Evolutionary conservation across 1,140 invertebrate species (phyloP).

Genomic region (Bombus pascuorum): DNA sequence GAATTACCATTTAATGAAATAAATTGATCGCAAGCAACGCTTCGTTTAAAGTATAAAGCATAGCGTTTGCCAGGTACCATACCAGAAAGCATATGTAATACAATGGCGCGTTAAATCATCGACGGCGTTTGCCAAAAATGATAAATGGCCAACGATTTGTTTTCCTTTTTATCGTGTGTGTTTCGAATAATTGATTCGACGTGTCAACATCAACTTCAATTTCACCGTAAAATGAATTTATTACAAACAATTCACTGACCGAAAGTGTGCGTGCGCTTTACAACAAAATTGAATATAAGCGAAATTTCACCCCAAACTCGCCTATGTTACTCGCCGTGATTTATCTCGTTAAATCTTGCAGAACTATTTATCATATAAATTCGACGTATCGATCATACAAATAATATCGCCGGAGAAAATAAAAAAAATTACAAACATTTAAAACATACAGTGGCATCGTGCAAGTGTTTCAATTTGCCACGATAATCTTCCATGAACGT

Average conservation of each 20-base stretch:
- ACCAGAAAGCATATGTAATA: not conserved
- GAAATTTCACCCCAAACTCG: not conserved
- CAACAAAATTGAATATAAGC: not conserved
- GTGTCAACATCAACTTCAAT: slow-evolving; percentile 8
- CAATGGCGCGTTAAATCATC: not conserved
- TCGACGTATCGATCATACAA: not conserved
- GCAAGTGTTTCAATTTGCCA: no score
- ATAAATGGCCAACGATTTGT: not conserved
- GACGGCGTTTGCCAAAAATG: not conserved
- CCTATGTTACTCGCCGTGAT: not conserved
- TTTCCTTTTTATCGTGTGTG: not conserved
- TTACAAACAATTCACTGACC: slow-evolving; percentile 1
- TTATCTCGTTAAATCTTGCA: not conserved
- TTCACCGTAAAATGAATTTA: slow-evolving; percentile 10
- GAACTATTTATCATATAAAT: slow-evolving; percentile 3
- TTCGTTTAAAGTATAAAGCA: no score
- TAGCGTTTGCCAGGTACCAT: no score
- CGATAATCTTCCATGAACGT: no score
- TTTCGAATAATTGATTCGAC: slow-evolving; percentile 18
- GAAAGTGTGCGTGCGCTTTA: not conserved
- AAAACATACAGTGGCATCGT: no score
- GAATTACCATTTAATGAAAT: not conserved
- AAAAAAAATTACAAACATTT: not conserved
- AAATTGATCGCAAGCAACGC: not conserved
- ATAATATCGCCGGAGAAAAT: not conserved